Conservation (phyloP, 2,888 invertebrate species). For the Andrena dorsata region DNA sequence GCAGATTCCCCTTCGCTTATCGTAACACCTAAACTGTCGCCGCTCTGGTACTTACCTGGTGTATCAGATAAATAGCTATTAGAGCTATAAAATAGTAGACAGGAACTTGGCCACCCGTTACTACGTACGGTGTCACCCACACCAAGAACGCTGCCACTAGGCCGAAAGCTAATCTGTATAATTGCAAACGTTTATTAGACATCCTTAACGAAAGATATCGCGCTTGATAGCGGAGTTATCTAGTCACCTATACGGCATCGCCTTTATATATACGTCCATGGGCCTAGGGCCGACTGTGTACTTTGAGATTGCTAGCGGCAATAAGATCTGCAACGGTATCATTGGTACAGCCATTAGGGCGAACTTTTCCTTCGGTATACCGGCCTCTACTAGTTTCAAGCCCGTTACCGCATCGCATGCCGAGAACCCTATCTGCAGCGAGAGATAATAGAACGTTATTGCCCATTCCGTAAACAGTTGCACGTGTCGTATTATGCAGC, state of each 20-base stretch:
- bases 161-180: slow-evolving; percentile 91
- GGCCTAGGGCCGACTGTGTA: slow-evolving; percentile 96
- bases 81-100: slow-evolving; percentile 92
- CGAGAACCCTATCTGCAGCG: slow-evolving; percentile 94
- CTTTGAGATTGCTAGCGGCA: slow-evolving; percentile 94
- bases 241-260: slow-evolving; percentile 91
- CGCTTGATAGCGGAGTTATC: background rate
- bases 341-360: slow-evolving; percentile 97
- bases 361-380: slow-evolving; percentile 97
- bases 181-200: slow-evolving; percentile 29
- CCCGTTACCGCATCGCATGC: slow-evolving; percentile 98
- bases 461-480: background rate
- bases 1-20: background rate
- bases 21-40: background rate
- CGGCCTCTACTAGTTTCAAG: slow-evolving; percentile 97
- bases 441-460: slow-evolving; percentile 1
- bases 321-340: slow-evolving; percentile 96
- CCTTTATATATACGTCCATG: slow-evolving; percentile 94
- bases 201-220: background rate
- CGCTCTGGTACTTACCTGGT: slow-evolving; percentile 89
- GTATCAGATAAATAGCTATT: slow-evolving; percentile 92
- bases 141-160: slow-evolving; percentile 93
- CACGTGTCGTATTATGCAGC: background rate
- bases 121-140: slow-evolving; percentile 92
- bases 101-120: slow-evolving; percentile 89